Base-by-base conservation (phyloP, 2,888 invertebrate genomes). In the Tachystola acroxantha region DNA sequence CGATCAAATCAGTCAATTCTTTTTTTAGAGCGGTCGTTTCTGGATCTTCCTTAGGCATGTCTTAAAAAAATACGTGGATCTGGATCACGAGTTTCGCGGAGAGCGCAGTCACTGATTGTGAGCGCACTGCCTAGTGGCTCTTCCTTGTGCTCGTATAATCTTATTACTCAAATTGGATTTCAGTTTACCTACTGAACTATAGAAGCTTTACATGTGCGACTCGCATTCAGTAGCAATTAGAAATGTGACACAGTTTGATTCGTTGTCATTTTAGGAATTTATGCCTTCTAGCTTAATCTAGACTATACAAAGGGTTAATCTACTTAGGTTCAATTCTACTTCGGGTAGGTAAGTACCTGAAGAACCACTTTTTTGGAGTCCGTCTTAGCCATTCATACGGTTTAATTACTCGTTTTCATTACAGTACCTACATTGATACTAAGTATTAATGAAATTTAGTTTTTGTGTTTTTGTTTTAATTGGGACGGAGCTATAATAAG, bases 21-120 rank as follows among this genome's bases (percentile, higher is more conserved):
- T 94, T 92, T 65, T 93, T 91, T 14, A 97, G 88, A 37, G 91
- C 91, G 13, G 91, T 88, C 1, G 92, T 91, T 78, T 96, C 96
- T 0, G 95, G 91, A 74, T 96, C 96, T 54, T 92, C 93, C 77
- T 96, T 96, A 6, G 92, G 92, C 94, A 94, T 94, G 39, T 43
- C 37, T 37, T 32, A 36, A 38, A 42, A 40, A 39, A 48, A 35
- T 19, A 44, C 34, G 5, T 43, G 39, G 36, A n/a, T n/a, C 45
- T 45, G 24, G 6, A 12, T 9, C 22, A 43, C 53, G 44, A 45
- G 48, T 42, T 40, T 20, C 27, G 26, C 36, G 30, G 41, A 32
- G 37, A 41, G 40, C 43, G 38, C 37, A 39, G 28, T 30, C 40
- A 37, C 45, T 48, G 47, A 40, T 43, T 64, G 42, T 64, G 63